A percentile compares a stretch with the other conserved stretches of the same genome.
These are phyloP conservation scores for Acanthopleura granulata DNA, from an alignment of 2,888 invertebrate species.

Conservation along the genomic window DNA sequence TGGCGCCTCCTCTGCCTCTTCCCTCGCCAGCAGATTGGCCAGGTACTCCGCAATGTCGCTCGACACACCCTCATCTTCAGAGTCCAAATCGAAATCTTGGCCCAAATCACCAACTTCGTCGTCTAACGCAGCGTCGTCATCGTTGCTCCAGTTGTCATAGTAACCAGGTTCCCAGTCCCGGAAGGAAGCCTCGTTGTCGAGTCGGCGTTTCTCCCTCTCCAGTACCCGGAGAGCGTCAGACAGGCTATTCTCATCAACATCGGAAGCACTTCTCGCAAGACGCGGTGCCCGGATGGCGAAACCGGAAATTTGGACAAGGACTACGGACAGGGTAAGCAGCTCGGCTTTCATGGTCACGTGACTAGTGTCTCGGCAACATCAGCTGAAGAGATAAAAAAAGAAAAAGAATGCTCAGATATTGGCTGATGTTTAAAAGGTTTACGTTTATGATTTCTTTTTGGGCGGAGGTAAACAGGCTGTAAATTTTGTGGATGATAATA, in stretches of 20 bases:
- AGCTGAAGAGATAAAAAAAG: neutral
- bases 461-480: too few relatives aligned
- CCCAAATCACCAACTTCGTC: slow-evolving; percentile 21
- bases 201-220: slow-evolving; percentile 22
- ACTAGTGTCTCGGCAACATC: slow-evolving; percentile 1
- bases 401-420: neutral
- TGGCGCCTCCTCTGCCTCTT: neutral
- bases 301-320: neutral
- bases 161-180: slow-evolving; percentile 17
- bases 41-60: slow-evolving; percentile 15
- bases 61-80: slow-evolving; percentile 13
- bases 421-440: too few relatives aligned
- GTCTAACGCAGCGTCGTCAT: slow-evolving; percentile 77
- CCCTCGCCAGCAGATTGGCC: neutral
- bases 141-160: slow-evolving; percentile 71
- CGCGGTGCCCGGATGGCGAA: slow-evolving; percentile 1
- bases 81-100: neutral
- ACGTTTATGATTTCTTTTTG: too few relatives aligned
- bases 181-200: slow-evolving; percentile 4
- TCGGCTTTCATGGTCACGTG: slow-evolving; percentile 3
- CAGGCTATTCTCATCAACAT: neutral
- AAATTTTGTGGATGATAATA: too few relatives aligned
- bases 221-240: slow-evolving; percentile 13
- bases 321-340: neutral
- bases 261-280: neutral